A percentile compares a stretch with the other conserved stretches of the same genome.
Conservation (phyloP, 2,888 invertebrate genomes). For the Hypolimnas misippus region DNA sequence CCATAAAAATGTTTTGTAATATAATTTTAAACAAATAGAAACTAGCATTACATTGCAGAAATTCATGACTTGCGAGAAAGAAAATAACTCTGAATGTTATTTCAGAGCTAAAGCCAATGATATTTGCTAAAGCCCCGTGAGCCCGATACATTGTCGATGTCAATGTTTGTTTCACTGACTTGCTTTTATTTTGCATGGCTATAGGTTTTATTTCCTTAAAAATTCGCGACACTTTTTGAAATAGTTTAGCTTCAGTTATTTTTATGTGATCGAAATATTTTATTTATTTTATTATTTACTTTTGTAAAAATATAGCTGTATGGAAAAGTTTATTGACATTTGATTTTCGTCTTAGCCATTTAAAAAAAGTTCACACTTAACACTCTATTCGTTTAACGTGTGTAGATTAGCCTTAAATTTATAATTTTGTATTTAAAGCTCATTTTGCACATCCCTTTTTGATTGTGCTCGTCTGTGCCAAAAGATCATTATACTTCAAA, state of each 20-base stretch:
- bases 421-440: no score
- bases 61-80: background rate
- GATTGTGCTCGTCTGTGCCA: no score
- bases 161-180: slow-evolving; percentile 4
- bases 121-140: no score
- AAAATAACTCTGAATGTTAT: background rate
- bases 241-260: background rate
- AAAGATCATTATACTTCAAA: no score
- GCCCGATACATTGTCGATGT: background rate
- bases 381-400: no score
- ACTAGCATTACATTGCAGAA: background rate
- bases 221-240: background rate
- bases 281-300: no score
- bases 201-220: background rate
- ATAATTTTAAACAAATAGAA: background rate
- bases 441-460: no score
- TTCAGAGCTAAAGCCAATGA: background rate
- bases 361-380: no score
- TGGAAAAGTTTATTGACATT: no score
- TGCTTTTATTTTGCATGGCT: background rate
- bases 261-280: background rate
- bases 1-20: background rate
- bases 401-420: no score
- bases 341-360: no score
- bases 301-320: no score